These are phyloP conservation scores for rabbit (Oryctolagus cuniculus) DNA, from an alignment of 2,113 vertebrate species.

Conservation along the genomic window mOryCun1.1 NC_091449.1:42412501-42413000, in stretches of 20 bases:
- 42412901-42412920: neutral
- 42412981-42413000: neutral
- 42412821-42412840: neutral
- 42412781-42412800: neutral
- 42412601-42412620: neutral
- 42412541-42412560: conserved; percentile 31
- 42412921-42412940: neutral
- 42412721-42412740: neutral
- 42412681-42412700: neutral
- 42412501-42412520: neutral
- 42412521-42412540: neutral
- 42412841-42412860: neutral
- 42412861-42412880: neutral
- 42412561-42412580: neutral
- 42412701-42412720: neutral
- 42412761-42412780: neutral
- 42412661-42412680: neutral
- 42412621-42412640: neutral
- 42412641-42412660: neutral
- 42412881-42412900: neutral
- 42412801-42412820: neutral
- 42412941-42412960: neutral
- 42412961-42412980: neutral
- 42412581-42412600: neutral
- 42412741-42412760: neutral